These are phyloP conservation scores for Dromas ardeola DNA, from an alignment of 2,113 vertebrate species.

Conservation along the genomic window DNA sequence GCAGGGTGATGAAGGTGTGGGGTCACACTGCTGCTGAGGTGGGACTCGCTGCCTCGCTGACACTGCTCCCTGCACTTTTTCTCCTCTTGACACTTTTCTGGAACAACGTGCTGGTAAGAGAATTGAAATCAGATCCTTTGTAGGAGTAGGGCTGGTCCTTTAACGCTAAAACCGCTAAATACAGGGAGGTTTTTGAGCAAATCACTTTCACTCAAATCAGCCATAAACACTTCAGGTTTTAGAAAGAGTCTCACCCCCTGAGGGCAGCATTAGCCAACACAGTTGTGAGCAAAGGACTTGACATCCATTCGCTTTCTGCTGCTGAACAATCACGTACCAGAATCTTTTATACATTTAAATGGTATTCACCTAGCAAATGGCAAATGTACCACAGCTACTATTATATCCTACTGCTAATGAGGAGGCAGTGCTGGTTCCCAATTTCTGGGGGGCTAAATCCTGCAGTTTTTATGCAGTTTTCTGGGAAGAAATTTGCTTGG, in stretches of 20 bases:
- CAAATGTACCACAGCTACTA: background rate
- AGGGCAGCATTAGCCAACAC: slow-evolving; percentile 63
- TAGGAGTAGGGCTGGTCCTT: background rate
- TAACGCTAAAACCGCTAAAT: background rate
- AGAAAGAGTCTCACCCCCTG: slow-evolving; percentile 60
- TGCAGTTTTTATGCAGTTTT: background rate
- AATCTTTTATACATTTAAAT: background rate
- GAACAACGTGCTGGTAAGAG: background rate
- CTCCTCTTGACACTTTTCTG: background rate
- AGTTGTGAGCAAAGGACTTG: slow-evolving; percentile 40
- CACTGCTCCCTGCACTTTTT: background rate
- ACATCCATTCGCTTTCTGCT: background rate
- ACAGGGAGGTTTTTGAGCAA: background rate
- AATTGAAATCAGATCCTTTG: background rate
- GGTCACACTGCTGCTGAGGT: background rate
- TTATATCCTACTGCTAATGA: background rate
- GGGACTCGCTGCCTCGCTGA: background rate
- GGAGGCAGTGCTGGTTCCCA: background rate
- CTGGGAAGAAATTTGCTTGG: background rate
- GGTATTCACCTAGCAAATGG: background rate
- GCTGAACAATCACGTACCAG: background rate
- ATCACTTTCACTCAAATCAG: slow-evolving; percentile 40
- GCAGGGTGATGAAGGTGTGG: background rate
- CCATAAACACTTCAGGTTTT: slow-evolving; percentile 22
- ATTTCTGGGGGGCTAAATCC: background rate